Conservation (phyloP, 2,888 invertebrate species). For the Phalera bucephala region DNA sequence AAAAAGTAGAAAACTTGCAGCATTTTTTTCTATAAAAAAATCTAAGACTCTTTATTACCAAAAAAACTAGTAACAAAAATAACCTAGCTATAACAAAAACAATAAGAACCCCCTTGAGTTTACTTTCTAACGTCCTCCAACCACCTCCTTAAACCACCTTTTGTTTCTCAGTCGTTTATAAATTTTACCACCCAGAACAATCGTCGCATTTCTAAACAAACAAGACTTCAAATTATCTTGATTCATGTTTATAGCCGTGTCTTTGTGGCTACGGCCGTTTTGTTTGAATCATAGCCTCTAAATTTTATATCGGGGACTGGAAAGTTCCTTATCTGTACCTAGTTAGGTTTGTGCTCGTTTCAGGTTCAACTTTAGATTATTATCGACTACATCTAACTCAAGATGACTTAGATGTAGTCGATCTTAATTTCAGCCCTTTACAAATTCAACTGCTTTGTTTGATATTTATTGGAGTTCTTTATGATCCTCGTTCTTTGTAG, state of each 20-base stretch:
- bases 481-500: not conserved
- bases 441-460: not conserved
- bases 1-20: no score
- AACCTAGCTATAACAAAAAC: no score
- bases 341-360: slow-evolving; percentile 1
- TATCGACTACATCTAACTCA: slow-evolving; percentile 2
- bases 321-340: slow-evolving; percentile 2
- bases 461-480: not conserved
- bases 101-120: no score
- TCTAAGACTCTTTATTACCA: no score
- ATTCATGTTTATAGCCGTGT: slow-evolving; percentile 3
- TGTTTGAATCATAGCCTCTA: slow-evolving; percentile 4
- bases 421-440: slow-evolving; percentile 1
- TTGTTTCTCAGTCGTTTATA: slow-evolving; percentile 1
- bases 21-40: no score
- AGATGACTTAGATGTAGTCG: no score
- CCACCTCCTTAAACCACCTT: no score
- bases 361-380: slow-evolving; percentile 1
- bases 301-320: not conserved
- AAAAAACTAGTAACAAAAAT: no score
- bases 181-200: not conserved
- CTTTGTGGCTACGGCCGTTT: slow-evolving; percentile 3
- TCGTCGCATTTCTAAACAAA: slow-evolving; percentile 1
- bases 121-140: no score
- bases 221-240: slow-evolving; percentile 1